Conservation (phyloP, 2,113 vertebrate species). For the Casuarius casuarius region DNA sequence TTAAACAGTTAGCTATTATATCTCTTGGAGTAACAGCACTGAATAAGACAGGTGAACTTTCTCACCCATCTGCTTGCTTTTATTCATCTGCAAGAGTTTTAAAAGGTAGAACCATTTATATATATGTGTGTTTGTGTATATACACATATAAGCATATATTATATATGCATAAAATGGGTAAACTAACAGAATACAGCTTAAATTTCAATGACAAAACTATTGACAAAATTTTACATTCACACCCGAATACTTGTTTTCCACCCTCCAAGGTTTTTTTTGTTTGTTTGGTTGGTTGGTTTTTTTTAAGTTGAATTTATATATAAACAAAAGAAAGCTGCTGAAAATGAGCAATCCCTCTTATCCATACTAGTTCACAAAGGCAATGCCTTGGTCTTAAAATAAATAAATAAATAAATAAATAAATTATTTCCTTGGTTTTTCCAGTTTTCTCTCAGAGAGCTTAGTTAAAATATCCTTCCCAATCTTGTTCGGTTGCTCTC, state of each 20-base stretch:
- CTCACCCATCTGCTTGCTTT: no score
- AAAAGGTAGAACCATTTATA: neutral
- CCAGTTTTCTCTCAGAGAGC: neutral
- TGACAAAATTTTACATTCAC: neutral
- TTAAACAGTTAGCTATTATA: neutral
- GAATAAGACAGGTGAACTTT: neutral
- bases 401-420: no score
- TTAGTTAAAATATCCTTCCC: neutral
- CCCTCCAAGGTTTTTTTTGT: neutral
- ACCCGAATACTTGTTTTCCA: neutral
- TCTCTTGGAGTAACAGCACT: neutral
- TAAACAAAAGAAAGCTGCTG: neutral
- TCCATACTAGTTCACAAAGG: neutral
- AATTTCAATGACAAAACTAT: neutral
- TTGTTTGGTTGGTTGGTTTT: no score
- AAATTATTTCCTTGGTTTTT: neutral
- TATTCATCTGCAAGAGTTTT: neutral
- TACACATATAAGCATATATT: neutral
- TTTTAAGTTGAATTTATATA: neutral
- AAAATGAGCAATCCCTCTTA: neutral
- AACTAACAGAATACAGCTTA: neutral
- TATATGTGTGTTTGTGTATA: accelerated
- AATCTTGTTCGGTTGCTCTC: neutral
- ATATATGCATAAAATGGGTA: neutral
- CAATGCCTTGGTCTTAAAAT: neutral